Evolutionary conservation across 2,797 vertebrate species (phyloP), one percentile per base, ranked within the genome.

Genomic region (Chloroceryle inda): DNA sequence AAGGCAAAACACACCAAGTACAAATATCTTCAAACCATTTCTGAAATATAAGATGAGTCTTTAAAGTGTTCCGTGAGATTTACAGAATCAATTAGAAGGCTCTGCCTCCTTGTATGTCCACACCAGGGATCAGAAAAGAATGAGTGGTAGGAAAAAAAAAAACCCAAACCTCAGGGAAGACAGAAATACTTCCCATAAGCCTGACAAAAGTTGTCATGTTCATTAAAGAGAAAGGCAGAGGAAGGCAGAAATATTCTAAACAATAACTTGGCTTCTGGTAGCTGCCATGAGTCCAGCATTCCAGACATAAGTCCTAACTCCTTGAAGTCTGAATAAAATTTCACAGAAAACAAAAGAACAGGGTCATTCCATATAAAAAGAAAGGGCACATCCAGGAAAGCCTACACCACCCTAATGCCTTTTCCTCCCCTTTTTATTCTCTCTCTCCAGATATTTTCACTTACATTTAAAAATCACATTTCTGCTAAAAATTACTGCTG

Each of bases 21-120:
- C 1, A 31, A 47, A 17, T 6, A 55, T 9, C 24, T 85, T n/a
- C 71, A 63, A 50, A 17, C 3, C 5, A 13, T 31, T 61, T 84
- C 19, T 8, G 7, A 68, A 82, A 15, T 3, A 0, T 1, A 86
- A 22, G 10, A 31, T 22, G 4, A 1, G 5, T 71, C 69, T 69
- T 87, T 5, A 10, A 74, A 82, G 33, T 0, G 1, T 24, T 49
- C 8, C 20, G 31, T 23, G 21, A 58, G 27, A 52, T 33, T 14
- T 31, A 7, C 37, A 72, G 24, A 9, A 58, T 47, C 17, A 20
- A 1, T 44, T 8, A 42, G 13, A 47, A 55, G 40, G n/a, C 23
- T 63, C 31, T 4, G 5, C 15, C 22, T 69, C 45, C 45, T 31
- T 1, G 0, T 49, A 27, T 9, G 17, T 20, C 12, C 5, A 38